Evolutionary conservation across 2,888 invertebrate genomes (phyloP).

Genomic region (Antheraea yamamai): DNA sequence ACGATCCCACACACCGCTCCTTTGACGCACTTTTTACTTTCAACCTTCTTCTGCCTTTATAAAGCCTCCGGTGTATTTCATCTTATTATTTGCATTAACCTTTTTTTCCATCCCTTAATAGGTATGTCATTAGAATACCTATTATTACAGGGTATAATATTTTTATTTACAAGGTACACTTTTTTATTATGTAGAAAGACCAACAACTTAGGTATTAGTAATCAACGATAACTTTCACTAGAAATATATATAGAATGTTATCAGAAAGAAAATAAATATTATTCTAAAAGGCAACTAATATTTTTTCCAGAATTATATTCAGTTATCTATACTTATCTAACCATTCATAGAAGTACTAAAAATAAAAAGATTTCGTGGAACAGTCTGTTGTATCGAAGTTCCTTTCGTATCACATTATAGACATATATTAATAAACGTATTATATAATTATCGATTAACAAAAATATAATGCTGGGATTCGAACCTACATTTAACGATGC

Average conservation of each 20-base stretch:
- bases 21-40: slow-evolving; percentile 30
- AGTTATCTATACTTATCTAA: neutral
- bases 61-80: slow-evolving; percentile 22
- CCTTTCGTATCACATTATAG: too few relatives aligned
- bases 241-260: neutral
- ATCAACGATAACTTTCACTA: neutral
- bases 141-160: neutral
- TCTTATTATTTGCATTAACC: slow-evolving; percentile 32
- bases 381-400: too few relatives aligned
- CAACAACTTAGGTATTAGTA: too few relatives aligned
- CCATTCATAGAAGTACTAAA: too few relatives aligned
- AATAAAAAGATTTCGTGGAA: too few relatives aligned
- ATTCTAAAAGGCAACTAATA: neutral
- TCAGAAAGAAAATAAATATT: neutral
- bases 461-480: too few relatives aligned
- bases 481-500: too few relatives aligned
- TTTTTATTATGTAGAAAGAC: neutral
- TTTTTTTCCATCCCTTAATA: slow-evolving; percentile 19
- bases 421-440: too few relatives aligned
- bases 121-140: neutral
- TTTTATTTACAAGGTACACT: neutral
- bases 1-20: slow-evolving; percentile 43
- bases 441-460: too few relatives aligned
- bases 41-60: slow-evolving; percentile 31
- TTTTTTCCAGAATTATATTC: neutral